These are phyloP conservation scores for Cerastis rubricosa DNA, from an alignment of 2,888 invertebrate species.

Conservation along the genomic window DNA sequence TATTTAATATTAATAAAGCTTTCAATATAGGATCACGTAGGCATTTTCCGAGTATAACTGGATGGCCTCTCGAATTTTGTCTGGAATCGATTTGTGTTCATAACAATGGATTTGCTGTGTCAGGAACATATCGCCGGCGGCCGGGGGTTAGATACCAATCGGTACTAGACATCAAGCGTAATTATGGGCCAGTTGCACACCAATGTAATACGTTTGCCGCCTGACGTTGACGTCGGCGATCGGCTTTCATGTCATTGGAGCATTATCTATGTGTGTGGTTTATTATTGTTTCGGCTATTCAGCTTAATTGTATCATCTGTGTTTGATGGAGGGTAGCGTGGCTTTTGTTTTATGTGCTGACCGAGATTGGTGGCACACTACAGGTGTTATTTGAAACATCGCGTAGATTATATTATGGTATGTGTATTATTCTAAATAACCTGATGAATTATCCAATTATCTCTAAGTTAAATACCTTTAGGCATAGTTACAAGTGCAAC, in stretches of 20 bases:
- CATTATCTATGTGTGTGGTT: constrained; percentile 49
- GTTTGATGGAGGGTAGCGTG: constrained; percentile 37
- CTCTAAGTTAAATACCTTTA: background rate
- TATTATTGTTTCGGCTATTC: constrained; percentile 47
- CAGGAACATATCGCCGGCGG: constrained; percentile 50
- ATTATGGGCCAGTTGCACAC: constrained; percentile 51
- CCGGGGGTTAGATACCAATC: constrained; percentile 33
- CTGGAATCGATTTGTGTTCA: constrained; percentile 61
- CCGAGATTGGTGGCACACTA: background rate
- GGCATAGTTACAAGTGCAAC: background rate
- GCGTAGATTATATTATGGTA: background rate
- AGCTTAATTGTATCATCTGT: constrained; percentile 57
- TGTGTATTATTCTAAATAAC: background rate
- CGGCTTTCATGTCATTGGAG: constrained; percentile 21
- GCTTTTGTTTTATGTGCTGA: constrained; percentile 19
- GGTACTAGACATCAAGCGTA: constrained; percentile 45
- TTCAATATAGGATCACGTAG: constrained; percentile 59
- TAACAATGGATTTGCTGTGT: constrained; percentile 61
- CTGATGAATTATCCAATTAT: background rate
- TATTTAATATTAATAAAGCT: constrained; percentile 53
- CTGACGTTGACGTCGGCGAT: constrained; percentile 51
- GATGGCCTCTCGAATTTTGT: constrained; percentile 58
- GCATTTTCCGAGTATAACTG: constrained; percentile 51
- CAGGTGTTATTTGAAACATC: constrained; percentile 19
- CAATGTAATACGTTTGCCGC: constrained; percentile 42